Conservation (phyloP, 2,797 vertebrate genomes). For the Acanthurus lineatus region DNA sequence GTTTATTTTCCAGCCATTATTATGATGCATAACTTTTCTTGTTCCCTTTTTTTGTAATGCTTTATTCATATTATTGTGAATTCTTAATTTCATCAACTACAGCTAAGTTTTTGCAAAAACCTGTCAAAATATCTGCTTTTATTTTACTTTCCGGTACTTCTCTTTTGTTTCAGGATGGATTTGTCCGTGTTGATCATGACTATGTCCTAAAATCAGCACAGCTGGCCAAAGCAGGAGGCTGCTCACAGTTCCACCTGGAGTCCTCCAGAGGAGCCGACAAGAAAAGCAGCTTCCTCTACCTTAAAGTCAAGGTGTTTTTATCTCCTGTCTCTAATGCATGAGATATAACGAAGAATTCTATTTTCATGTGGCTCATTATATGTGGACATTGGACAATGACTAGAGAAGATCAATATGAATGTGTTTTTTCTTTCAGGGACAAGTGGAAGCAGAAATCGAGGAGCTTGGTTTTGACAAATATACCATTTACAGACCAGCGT, state of each 20-base stretch:
- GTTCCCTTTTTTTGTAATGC: too few relatives aligned
- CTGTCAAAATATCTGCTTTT: too few relatives aligned
- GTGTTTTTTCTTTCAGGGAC: conserved; percentile 78
- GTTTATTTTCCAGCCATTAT: too few relatives aligned
- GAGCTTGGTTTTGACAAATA: conserved; percentile 85
- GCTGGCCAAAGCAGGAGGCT: conserved; percentile 91
- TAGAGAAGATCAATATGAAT: neutral
- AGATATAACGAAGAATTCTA: neutral
- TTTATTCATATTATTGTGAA: neutral
- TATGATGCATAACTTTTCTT: too few relatives aligned
- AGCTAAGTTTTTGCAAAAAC: neutral
- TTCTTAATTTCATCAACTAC: neutral
- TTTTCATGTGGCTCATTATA: neutral
- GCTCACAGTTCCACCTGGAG: conserved; percentile 89
- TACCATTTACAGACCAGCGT: conserved; percentile 89
- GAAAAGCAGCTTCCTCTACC: conserved; percentile 85
- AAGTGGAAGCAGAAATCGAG: conserved; percentile 86
- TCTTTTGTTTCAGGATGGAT: conserved; percentile 86
- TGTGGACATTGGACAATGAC: too few relatives aligned
- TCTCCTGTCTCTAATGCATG: neutral
- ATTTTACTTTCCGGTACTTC: neutral
- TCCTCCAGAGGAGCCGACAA: conserved; percentile 87
- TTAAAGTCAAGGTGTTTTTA: conserved; percentile 84
- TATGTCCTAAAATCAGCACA: conserved; percentile 92
- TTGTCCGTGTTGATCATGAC: conserved; percentile 92